phyloP scores from a whole-genome alignment of 2,888 invertebrate genomes.

The Harpalus rufipes region DNA sequence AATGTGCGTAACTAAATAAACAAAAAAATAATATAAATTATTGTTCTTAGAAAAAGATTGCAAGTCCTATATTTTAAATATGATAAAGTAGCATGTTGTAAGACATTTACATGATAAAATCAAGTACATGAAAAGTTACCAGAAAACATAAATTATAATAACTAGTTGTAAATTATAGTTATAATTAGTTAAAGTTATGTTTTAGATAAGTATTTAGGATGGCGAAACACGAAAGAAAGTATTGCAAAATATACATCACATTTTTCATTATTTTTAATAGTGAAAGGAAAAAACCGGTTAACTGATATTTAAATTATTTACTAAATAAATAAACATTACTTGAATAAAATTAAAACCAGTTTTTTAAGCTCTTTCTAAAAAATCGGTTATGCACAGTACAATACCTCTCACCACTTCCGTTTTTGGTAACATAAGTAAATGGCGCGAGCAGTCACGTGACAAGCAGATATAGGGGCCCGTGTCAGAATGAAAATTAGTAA shows the following conservation, averaged over 20 bases:
- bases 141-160: background rate
- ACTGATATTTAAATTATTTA: no score
- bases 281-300: no score
- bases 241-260: background rate
- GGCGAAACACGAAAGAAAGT: background rate
- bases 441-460: no score
- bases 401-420: no score
- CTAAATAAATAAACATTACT: no score
- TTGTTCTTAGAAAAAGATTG: background rate
- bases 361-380: no score
- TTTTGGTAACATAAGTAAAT: no score
- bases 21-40: background rate
- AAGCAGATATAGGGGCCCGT: no score
- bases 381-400: no score
- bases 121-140: background rate
- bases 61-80: background rate
- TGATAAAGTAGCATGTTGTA: constrained; percentile 1
- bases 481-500: no score
- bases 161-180: background rate
- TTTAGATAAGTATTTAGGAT: background rate
- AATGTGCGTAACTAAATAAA: background rate
- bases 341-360: no score
- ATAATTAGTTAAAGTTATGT: background rate
- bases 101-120: background rate
- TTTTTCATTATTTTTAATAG: no score